Conservation (phyloP, 2,797 vertebrate species). For the Gymnoscopelus braueri region DNA sequence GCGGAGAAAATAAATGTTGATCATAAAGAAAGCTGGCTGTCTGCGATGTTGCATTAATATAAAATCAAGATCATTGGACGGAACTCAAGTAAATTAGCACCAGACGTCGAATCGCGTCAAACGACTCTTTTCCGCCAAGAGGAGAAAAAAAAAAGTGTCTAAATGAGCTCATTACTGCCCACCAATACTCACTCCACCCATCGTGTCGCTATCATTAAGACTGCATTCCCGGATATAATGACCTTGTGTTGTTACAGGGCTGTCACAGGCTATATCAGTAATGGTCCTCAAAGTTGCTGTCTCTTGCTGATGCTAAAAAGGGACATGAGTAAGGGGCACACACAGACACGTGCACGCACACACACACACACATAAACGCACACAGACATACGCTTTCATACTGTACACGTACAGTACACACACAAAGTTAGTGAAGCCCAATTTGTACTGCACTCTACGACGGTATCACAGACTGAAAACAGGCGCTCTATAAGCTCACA, state of each 20-base stretch:
- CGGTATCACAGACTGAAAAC: too few relatives aligned
- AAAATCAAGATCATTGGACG: conserved; percentile 59
- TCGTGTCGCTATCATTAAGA: conserved; percentile 63
- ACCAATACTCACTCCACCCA: conserved; percentile 37
- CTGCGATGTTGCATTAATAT: conserved; percentile 51
- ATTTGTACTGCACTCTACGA: too few relatives aligned
- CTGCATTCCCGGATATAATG: conserved; percentile 73
- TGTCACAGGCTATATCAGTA: conserved; percentile 82
- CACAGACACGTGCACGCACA: not conserved
- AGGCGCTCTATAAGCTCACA: too few relatives aligned
- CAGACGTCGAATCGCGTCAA: conserved; percentile 35
- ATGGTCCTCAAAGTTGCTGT: conserved; percentile 76
- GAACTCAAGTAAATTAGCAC: conserved; percentile 55
- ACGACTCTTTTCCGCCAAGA: conserved; percentile 40
- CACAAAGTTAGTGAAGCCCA: conserved; percentile 21
- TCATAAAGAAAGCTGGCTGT: conserved; percentile 28
- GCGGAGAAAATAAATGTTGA: too few relatives aligned
- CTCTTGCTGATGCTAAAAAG: conserved; percentile 55
- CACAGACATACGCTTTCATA: too few relatives aligned
- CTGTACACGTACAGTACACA: conserved; percentile 1
- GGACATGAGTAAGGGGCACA: conserved; percentile 50
- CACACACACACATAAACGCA: not conserved
- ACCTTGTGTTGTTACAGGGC: conserved; percentile 76
- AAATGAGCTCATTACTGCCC: conserved; percentile 67
- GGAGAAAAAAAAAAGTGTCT: conserved; percentile 19